Evolutionary conservation across 1,140 invertebrate species (phyloP).

Genomic region (Hycleus cichorii): DNA sequence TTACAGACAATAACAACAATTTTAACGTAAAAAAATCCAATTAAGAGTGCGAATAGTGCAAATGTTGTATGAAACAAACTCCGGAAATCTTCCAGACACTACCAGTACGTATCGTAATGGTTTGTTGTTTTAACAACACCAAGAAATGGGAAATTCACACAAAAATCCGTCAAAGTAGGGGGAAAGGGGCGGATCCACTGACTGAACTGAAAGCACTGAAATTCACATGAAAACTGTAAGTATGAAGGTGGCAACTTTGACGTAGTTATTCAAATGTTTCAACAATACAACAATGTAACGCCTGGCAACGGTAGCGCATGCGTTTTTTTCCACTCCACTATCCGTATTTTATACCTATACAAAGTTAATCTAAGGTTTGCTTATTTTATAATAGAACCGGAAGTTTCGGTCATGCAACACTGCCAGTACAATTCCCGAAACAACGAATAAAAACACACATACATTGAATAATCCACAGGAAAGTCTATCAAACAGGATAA

Average conservation of each 20-base stretch:
- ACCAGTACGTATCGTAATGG: too few species aligned
- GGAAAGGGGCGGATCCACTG: neutral
- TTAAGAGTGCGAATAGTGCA: too few species aligned
- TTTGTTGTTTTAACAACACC: too few species aligned
- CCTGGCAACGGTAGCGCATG: conserved; percentile 36
- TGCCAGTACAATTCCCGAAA: conserved; percentile 35
- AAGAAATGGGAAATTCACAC: too few species aligned
- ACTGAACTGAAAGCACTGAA: conserved; percentile 36
- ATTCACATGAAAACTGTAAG: conserved; percentile 39
- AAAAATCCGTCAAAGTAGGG: too few species aligned
- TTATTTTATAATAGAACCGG: conserved; percentile 18
- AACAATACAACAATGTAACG: conserved; percentile 30
- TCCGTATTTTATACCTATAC: conserved; percentile 15
- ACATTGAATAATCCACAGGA: too few species aligned
- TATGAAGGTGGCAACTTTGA: conserved; percentile 32
- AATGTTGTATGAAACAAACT: too few species aligned
- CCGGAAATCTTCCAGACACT: too few species aligned
- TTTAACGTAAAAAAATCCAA: too few species aligned
- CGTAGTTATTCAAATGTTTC: conserved; percentile 40
- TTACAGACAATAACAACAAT: too few species aligned
- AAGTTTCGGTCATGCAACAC: conserved; percentile 40
- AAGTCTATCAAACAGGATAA: too few species aligned
- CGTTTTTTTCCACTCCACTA: conserved; percentile 23
- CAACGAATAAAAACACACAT: conserved; percentile 1
- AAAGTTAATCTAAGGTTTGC: neutral